Evolutionary conservation across 2,113 vertebrate species (phyloP).

Genomic region (Chrysemys picta): DNA sequence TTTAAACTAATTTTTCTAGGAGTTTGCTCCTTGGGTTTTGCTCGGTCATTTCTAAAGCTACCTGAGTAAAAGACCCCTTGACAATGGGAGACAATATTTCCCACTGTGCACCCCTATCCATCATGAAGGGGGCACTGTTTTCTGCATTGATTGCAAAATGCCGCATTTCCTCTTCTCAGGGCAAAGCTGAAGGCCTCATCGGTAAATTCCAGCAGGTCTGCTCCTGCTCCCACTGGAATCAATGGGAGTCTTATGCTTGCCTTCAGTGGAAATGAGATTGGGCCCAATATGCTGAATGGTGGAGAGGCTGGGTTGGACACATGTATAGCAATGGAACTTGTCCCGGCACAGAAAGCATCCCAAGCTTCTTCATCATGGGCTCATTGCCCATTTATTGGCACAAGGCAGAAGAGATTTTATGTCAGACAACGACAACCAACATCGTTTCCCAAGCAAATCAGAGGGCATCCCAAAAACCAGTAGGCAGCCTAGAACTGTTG

Average conservation of each 20-base stretch:
- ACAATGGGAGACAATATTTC: background rate
- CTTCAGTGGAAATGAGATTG: conserved; percentile 13
- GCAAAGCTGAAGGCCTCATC: accelerated
- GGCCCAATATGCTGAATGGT: background rate
- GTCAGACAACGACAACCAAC: conserved; percentile 5
- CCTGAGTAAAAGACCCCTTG: background rate
- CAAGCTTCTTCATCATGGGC: conserved; percentile 7
- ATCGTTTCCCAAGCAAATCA: conserved; percentile 64
- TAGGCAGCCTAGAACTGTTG: conserved; percentile 34
- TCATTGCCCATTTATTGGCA: background rate
- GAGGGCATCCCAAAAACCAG: background rate
- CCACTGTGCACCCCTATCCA: background rate
- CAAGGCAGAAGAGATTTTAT: conserved; percentile 43
- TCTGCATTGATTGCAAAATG: background rate
- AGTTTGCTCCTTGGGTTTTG: background rate
- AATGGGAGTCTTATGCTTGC: background rate
- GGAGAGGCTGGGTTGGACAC: background rate
- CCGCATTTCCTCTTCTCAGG: background rate
- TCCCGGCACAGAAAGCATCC: background rate
- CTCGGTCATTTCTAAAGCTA: conserved; percentile 11
- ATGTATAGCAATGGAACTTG: background rate
- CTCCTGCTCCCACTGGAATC: background rate
- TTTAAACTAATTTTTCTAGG: background rate
- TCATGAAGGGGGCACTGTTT: background rate
- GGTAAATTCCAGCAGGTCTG: background rate